Evolutionary conservation across 2,113 vertebrate species (phyloP).

Genomic region (Anguilla japonica): DNA sequence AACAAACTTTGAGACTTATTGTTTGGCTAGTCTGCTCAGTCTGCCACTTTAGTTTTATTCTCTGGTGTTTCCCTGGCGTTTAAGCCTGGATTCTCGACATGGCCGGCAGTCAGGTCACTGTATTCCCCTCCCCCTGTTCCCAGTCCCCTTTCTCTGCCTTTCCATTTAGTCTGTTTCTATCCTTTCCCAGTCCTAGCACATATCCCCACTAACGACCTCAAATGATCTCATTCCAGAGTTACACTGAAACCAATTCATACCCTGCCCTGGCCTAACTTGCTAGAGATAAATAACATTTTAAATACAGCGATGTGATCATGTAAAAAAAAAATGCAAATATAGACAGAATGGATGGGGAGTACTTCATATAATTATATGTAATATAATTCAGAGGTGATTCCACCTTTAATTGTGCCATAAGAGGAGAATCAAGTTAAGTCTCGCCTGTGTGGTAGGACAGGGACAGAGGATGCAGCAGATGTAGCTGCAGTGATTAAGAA

Average conservation of each 20-base stretch:
- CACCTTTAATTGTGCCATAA: no score
- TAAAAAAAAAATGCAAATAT: neutral
- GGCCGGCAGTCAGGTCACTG: neutral
- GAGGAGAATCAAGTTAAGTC: neutral
- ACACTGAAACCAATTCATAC: neutral
- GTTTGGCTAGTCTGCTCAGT: no score
- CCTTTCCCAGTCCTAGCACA: no score
- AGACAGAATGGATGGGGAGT: neutral
- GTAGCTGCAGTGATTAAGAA: neutral
- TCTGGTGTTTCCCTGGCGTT: neutral
- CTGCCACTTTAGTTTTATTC: no score
- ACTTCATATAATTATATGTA: neutral
- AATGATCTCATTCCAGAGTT: neutral
- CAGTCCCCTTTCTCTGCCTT: neutral
- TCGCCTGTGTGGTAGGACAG: neutral
- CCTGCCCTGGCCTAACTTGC: neutral
- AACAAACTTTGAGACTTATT: no score
- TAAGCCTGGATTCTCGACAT: neutral
- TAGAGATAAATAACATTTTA: neutral
- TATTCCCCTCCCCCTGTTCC: neutral
- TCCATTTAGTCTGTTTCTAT: neutral
- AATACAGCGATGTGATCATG: no score
- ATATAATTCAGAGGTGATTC: neutral
- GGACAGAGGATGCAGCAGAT: neutral
- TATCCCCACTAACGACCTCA: no score